A percentile compares a stretch with the other conserved stretches of the same genome.
Conservation (phyloP, 2,797 vertebrate species). For the Peromyscus aztecus region DNA sequence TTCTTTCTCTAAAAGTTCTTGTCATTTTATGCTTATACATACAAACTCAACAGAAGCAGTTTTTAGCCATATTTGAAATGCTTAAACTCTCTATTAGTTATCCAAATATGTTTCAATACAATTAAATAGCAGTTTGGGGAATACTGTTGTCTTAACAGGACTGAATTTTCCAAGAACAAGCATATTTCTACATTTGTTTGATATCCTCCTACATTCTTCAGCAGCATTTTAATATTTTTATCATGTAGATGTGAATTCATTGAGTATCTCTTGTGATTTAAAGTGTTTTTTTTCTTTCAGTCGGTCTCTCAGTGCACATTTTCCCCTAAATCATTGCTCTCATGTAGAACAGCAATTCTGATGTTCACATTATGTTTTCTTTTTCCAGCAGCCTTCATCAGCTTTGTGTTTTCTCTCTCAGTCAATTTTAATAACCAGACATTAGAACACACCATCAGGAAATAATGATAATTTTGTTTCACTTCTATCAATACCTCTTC, state of each 20-base stretch:
- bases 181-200: conserved; percentile 5
- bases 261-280: neutral
- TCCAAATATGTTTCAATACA: conserved; percentile 4
- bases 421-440: conserved; percentile 18
- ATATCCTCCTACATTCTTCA: neutral
- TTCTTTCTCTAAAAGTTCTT: conserved; percentile 11
- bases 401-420: neutral
- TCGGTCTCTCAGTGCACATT: neutral
- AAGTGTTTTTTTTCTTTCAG: neutral
- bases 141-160: neutral
- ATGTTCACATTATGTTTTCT: neutral
- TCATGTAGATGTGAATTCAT: neutral
- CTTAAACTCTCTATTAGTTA: conserved; percentile 18
- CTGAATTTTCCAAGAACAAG: conserved; percentile 6
- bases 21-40: neutral
- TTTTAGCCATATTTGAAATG: conserved; percentile 25
- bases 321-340: neutral
- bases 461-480: conserved; percentile 50
- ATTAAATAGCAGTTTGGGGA: conserved; percentile 39
- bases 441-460: neutral
- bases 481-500: conserved; percentile 40
- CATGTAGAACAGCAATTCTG: neutral
- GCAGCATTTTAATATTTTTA: neutral
- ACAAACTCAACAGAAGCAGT: neutral
- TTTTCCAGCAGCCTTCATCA: neutral